Evolutionary conservation across 2,797 vertebrate species (phyloP), one percentile per base, ranked within the genome.

Genomic region (Alca torda): DNA sequence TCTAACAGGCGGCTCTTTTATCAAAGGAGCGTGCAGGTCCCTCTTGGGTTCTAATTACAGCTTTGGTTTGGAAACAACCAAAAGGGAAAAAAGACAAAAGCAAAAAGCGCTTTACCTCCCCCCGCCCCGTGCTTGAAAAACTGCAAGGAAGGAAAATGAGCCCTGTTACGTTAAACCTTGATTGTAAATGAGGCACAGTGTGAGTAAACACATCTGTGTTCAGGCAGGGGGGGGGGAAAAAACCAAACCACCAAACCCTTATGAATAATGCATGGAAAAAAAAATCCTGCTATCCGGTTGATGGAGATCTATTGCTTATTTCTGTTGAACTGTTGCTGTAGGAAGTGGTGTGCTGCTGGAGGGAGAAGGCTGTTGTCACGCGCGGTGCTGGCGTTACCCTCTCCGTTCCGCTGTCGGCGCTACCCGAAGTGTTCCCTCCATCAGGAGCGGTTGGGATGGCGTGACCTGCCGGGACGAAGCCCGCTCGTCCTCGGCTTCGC

Each of bases 151-250:
- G 87, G 89, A 81, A 93, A 95, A 92, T 43, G 70, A 94, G 91
- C 78, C 91, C 76, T 92, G 93, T 96, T 95, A 35, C 53, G 94
- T 97, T 96, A 97, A 97, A 97, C 96, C 96, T 97, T 94, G 84
- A 56, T 92, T 56, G 90, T 96, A 97, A 98, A 97, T 96, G 93
- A 98, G 94, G 96, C 93, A 50, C 74, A 84, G 96, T 98, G 97
- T 95, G 97, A 98, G 96, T 98, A 98, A 98, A 98, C 96, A 98
- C 97, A 98, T 98, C 97, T 98, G 97, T 95, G 95, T 91, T 97
- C 92, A 94, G 88, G 89, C 76, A 14, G 63, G 77, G n/a, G n/a
- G n/a, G n/a, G n/a, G n/a, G n/a, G n/a, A n/a, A n/a, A n/a, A n/a
- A n/a, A n/a, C n/a, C n/a, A n/a, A n/a, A 63, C 74, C 46, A 48